Evolutionary conservation across 2,888 invertebrate species (phyloP), one percentile per base, ranked within the genome.

Genomic region (Hylaea fasciaria): DNA sequence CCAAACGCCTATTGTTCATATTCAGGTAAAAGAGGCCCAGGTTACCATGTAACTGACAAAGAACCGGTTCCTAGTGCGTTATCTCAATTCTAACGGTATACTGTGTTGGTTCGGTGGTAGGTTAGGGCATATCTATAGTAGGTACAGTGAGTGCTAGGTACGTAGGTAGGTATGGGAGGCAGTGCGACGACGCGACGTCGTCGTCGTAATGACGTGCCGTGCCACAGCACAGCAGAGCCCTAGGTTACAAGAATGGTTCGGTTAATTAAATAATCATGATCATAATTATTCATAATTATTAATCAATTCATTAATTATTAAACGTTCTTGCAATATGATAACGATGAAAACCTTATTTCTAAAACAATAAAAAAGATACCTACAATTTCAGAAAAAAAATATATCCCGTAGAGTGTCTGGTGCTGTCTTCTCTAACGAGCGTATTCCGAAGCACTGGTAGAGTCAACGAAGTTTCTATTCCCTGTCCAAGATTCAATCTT

Each of bases 271-370:
- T 87, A 87, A 76, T 74, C 85, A 89, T 89, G 82, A 87, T 67
- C 84, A 89, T 88, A 65, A 61, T 69, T 78, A 83, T 83, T 86
- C 83, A 85, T 86, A 86, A 86, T 11, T 35, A 9, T 35, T 35
- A 2, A 2, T 11, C n/a, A n/a, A n/a, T n/a, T n/a, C n/a, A n/a
- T n/a, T n/a, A n/a, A n/a, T n/a, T n/a, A n/a, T n/a, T n/a, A n/a
- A n/a, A n/a, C n/a, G n/a, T n/a, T n/a, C n/a, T n/a, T n/a, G n/a
- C n/a, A n/a, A n/a, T n/a, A n/a, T n/a, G n/a, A n/a, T n/a, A n/a
- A n/a, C n/a, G n/a, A n/a, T n/a, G n/a, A n/a, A n/a, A n/a, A n/a
- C n/a, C n/a, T n/a, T n/a, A n/a, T n/a, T n/a, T n/a, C n/a, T n/a
- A n/a, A n/a, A n/a, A n/a, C n/a, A n/a, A n/a, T n/a, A n/a, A n/a